Base-by-base conservation (phyloP, 2,113 vertebrate species). In the Recurvirostra avosetta region DNA sequence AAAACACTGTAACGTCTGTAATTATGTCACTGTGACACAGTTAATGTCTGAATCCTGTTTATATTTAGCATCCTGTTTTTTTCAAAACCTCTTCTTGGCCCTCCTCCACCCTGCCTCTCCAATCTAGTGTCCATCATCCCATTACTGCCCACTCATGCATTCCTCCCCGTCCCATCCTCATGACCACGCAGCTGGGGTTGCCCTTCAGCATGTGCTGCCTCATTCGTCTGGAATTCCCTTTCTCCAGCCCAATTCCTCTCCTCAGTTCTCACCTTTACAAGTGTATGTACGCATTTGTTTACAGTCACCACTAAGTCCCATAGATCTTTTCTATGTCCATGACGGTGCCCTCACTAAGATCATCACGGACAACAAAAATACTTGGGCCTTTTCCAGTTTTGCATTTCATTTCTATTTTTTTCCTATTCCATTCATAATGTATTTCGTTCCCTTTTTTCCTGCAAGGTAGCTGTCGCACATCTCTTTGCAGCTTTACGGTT, bases 61-160 rank as follows among this genome's bases (percentile, higher is more conserved):
- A 97, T 97, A 94, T 96, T 95, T 94, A 95, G 92, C 68, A 65
- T 72, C 77, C 71, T 43, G 53, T 0, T 3, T 71, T 96, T 95
- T 96, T n/a, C 36, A 67, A 84, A 91, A 65, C 38, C 83, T 75
- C 53, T 38, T 88, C 76, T 88, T 97, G 96, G 94, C 94, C 49
- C 38, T 29, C 3, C 25, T 94, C 92, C 86, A 89, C 53, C 40
- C 25, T 72, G 77, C 81, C 79, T 91, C 76, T 94, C 89, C 90
- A 81, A 49, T 71, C 71, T 21, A 32, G 49, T 50, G 80, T 85
- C 92, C 70, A 66, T 96, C 97, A 91, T 66, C 83, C 77, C 67
- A 73, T 73, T 79, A 78, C 82, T 96, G 94, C 92, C 66, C 96
- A 95, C 91, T 96, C 96, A 92, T 76, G 89, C 91, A 96, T 95